Base-by-base conservation (phyloP, 2,797 vertebrate species). In the Chelonia mydas region DNA sequence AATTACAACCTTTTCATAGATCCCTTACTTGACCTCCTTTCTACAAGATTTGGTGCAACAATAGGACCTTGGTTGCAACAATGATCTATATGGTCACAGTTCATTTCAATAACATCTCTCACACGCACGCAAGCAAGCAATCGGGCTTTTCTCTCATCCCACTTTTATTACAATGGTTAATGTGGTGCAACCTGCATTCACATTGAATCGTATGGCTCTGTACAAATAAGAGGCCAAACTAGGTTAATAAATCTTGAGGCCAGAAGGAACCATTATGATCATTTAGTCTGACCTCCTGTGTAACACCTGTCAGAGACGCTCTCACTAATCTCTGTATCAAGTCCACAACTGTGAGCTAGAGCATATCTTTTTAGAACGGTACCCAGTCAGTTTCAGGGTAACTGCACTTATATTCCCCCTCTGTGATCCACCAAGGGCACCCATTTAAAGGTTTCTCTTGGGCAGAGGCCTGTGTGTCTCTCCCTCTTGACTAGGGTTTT, bases 321-420 rank as follows among this genome's bases (percentile, higher is more conserved):
- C 82, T 57, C 77, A 77, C 37, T 53, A 83, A 87, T 72, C 3
- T 55, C 31, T 93, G 86, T 76, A 41, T 85, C 65, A 81, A 85
- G 33, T 74, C 8, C 6, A 81, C 84, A 89, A 33, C 1, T 90
- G 25, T 86, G 41, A 47, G 12, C 47, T 84, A 87, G 10, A 11
- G 65, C 3, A 33, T 86, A 13, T 59, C 12, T 59, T 31, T 59
- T 59, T 59, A 68, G 33, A 68, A 37, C 21, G 17, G 19, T 19
- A 37, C 11, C 65, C n/a, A 19, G n/a, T 21, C 17, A 21, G 17
- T 37, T 68, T 19, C 33, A 37, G 7, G 16, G 61, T 13, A 33
- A n/a, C 16, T 65, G 61, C 65, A 10, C 17, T 9, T 68, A 16
- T 21, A 13, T 21, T 37, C 65, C 8, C 17, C 17, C 3, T 19